Evolutionary conservation across 2,888 invertebrate species (phyloP), one percentile per base, ranked within the genome.

Genomic region (Odiellus spinosus): DNA sequence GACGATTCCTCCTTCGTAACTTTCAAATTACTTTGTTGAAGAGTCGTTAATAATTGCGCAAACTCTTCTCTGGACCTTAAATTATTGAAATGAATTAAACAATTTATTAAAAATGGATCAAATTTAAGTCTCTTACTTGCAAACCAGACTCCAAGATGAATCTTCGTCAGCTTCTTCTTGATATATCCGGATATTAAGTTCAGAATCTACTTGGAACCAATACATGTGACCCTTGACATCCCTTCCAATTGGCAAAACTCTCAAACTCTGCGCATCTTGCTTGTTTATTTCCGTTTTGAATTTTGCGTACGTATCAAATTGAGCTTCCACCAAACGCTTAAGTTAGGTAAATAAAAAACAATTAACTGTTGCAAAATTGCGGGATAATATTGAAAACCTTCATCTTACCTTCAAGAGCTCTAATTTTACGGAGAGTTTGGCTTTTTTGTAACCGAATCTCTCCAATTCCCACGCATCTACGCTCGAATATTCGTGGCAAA

Each of bases 381-480:
- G n/a, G n/a, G n/a, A n/a, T n/a, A n/a, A n/a, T 11, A 8, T n/a
- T 17, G 10, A 20, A 21, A 48, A 21, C 12, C 20, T 49, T 42
- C 20, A 42, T 50, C 60, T 64, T 76, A 90, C 90, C 76, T 91
- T 87, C 48, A 95, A 73, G 58, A 88, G 75, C 56, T 83, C 76
- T 51, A 96, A 73, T 73, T 95, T 95, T 12, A 90, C 82, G 59
- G 78, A 76, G 44, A 86, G 73, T 59, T 85, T 81, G 55, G 88
- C 78, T 69, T 90, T 86, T 65, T 85, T 86, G 69, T 93, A 96
- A 35, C 93, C 91, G 71, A 90, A 90, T 56, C 90, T 74, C 67
- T 93, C 91, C 47, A 95, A 73, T 71, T 93, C 91, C 90, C 90
- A 90, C 47, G 85, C 90, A 73, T 93, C 91, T 62, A 87, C 82